phyloP scores from a whole-genome alignment of 2,888 invertebrate genomes.

The Drosophila multiciliata region DNA sequence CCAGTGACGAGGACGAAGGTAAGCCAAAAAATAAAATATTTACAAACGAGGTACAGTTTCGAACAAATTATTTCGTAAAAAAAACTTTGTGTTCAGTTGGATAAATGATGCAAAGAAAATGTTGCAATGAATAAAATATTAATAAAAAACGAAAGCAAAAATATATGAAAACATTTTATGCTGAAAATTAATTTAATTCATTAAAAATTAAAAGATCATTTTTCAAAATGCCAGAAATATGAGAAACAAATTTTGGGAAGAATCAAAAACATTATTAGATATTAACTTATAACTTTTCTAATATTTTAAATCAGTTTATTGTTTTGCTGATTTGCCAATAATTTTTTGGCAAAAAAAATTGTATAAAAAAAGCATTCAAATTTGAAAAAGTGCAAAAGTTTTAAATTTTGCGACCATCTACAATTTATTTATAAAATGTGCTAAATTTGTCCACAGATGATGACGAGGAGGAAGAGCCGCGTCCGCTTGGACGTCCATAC shows the following conservation, averaged over 20 bases:
- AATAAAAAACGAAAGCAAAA: too few relatives aligned
- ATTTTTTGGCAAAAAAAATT: background rate
- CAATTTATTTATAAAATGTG: background rate
- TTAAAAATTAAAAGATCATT: background rate
- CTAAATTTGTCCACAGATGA: conserved; percentile 31
- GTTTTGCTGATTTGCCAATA: background rate
- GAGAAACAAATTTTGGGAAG: background rate
- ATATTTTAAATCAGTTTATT: background rate
- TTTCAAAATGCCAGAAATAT: background rate
- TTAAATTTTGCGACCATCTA: background rate
- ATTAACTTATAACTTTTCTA: background rate
- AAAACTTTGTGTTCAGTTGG: background rate
- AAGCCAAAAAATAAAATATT: conserved; percentile 7
- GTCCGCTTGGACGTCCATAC: conserved; percentile 76
- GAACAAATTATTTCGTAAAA: too few relatives aligned
- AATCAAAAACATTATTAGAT: background rate
- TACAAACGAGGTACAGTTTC: background rate
- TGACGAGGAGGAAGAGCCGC: conserved; percentile 63
- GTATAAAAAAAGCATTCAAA: background rate
- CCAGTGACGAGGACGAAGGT: conserved; percentile 72
- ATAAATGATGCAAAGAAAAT: too few relatives aligned
- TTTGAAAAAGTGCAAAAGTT: background rate
- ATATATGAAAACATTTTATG: too few relatives aligned
- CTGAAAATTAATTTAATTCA: too few relatives aligned
- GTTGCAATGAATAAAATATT: too few relatives aligned